Percentiles rank a stretch among this genome's conserved stretches.
Evolutionary conservation across 1,140 invertebrate species (phyloP).

Genomic region (Eurosta solidaginis): DNA sequence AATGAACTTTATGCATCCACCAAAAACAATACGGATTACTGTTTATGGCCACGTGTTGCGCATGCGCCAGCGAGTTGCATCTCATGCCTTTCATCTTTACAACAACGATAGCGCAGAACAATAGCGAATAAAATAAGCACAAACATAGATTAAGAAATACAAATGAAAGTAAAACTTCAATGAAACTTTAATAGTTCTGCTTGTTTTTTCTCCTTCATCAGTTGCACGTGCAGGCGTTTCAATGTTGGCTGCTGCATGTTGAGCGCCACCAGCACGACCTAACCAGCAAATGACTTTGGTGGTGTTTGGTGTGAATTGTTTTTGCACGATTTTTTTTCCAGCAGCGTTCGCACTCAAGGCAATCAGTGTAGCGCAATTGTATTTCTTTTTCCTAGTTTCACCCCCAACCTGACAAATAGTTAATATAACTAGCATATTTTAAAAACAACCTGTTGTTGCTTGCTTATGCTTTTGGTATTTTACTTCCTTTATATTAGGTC

Average conservation of each 20-base stretch:
- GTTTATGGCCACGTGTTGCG: not conserved
- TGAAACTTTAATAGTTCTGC: not conserved
- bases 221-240: not conserved
- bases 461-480: too few relatives aligned
- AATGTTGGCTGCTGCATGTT: not conserved
- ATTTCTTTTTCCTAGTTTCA: not conserved
- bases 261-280: not conserved
- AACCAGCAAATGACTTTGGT: not conserved
- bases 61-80: not conserved
- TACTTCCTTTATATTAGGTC: too few relatives aligned
- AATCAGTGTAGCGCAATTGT: not conserved
- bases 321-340: not conserved
- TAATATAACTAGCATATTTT: not conserved
- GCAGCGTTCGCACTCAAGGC: not conserved
- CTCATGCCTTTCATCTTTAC: not conserved
- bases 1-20: not conserved
- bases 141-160: not conserved
- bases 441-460: not conserved
- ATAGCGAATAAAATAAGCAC: not conserved
- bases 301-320: constrained; percentile 5
- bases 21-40: not conserved
- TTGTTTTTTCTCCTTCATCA: not conserved
- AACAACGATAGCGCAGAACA: not conserved
- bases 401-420: not conserved
- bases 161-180: not conserved